Evolutionary conservation across 2,888 invertebrate species (phyloP).

Genomic region (Pristionchus arcanus): DNA sequence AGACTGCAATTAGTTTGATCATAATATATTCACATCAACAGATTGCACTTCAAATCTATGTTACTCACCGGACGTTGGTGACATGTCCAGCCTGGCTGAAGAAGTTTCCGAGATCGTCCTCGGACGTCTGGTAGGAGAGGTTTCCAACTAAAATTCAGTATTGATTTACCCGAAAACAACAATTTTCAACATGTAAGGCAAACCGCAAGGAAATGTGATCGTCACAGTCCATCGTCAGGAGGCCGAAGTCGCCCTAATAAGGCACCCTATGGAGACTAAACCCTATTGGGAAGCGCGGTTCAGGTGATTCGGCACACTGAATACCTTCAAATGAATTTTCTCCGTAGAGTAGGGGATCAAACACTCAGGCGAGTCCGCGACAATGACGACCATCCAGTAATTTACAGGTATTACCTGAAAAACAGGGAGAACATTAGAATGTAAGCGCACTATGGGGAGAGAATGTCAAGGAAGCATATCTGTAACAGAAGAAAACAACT

Average conservation of each 20-base stretch:
- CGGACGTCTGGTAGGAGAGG: conserved; percentile 76
- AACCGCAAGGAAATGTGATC: conserved; percentile 41
- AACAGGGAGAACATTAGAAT: conserved; percentile 11
- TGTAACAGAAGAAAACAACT: neutral
- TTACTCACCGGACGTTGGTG: conserved; percentile 63
- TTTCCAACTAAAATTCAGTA: conserved; percentile 85
- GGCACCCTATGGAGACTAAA: conserved; percentile 37
- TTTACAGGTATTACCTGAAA: neutral
- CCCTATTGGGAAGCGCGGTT: conserved; percentile 49
- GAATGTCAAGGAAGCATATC: neutral
- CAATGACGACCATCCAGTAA: neutral
- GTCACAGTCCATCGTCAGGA: conserved; percentile 31
- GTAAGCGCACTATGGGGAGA: conserved; percentile 53
- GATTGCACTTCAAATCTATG: neutral
- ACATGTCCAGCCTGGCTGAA: conserved; percentile 74
- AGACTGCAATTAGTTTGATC: conserved; percentile 64
- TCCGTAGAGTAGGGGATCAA: neutral
- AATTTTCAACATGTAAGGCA: neutral
- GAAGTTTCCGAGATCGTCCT: conserved; percentile 74
- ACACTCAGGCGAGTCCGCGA: neutral
- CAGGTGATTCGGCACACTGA: conserved; percentile 33
- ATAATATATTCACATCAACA: neutral
- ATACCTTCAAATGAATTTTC: conserved; percentile 45
- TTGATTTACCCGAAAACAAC: neutral
- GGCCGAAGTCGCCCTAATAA: conserved; percentile 45